A percentile compares a stretch with the other conserved stretches of the same genome.
Evolutionary conservation across 2,797 vertebrate genomes (phyloP).

Genomic region (Platalea minor): DNA sequence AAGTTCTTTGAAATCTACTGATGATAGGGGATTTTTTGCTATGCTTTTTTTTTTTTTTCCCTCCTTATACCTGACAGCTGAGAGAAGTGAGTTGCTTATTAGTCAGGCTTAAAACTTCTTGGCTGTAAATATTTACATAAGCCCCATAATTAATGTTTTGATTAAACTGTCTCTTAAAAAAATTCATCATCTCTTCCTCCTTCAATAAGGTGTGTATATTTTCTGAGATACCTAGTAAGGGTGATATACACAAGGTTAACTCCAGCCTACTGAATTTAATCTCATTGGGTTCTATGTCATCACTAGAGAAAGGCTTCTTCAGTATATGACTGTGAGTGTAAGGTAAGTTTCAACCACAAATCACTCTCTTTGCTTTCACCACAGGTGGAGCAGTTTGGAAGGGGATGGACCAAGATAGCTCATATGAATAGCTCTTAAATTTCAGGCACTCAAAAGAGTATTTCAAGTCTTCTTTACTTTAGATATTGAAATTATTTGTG

Average conservation of each 20-base stretch:
- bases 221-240: not conserved
- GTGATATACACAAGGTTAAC: not conserved
- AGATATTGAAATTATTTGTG: not conserved
- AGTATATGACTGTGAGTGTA: not conserved
- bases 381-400: not conserved
- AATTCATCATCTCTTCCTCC: not conserved
- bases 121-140: not conserved
- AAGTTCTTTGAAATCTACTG: not conserved
- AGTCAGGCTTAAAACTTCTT: not conserved
- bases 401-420: not conserved
- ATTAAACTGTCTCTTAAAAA: not conserved
- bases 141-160: not conserved
- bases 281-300: not conserved
- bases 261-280: not conserved
- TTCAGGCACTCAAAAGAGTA: not conserved
- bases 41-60: not conserved
- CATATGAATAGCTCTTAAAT: not conserved
- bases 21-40: not conserved
- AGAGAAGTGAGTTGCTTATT: not conserved
- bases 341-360: not conserved
- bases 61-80: not conserved
- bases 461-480: not conserved
- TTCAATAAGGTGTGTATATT: not conserved
- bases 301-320: not conserved
- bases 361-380: not conserved